phyloP scores from a whole-genome alignment of 2,797 vertebrate species.

The Platyrinchus mystaceus region DNA sequence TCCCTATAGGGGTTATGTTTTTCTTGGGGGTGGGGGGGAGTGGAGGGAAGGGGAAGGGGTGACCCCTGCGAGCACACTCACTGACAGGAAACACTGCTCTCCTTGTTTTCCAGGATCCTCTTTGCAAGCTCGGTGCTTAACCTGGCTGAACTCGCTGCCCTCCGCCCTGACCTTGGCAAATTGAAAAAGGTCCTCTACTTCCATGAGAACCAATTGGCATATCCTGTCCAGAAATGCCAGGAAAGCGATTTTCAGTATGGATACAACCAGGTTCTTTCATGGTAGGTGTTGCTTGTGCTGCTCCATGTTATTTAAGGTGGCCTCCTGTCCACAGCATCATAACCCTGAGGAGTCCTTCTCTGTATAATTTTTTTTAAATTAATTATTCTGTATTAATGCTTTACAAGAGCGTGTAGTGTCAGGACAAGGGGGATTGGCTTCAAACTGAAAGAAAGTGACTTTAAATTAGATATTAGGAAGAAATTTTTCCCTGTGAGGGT shows the following conservation, averaged over 20 bases:
- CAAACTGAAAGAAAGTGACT: not conserved
- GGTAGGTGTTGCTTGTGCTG: slow-evolving; percentile 76
- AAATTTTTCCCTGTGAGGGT: not conserved
- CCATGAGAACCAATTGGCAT: slow-evolving; percentile 96
- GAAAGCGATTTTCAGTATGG: slow-evolving; percentile 95
- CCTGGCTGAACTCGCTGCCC: slow-evolving; percentile 86
- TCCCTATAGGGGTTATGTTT: slow-evolving; percentile 81
- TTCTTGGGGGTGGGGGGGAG: slow-evolving; percentile 47
- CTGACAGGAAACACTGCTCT: slow-evolving; percentile 76
- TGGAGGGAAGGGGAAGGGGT: slow-evolving; percentile 74
- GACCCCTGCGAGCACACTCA: slow-evolving; percentile 71
- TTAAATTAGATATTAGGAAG: not conserved
- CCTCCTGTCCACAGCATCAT: not conserved
- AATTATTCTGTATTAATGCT: not conserved
- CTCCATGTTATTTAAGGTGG: not conserved
- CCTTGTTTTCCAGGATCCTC: slow-evolving; percentile 84
- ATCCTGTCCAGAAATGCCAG: slow-evolving; percentile 87
- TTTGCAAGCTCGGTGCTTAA: slow-evolving; percentile 90
- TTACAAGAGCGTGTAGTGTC: not conserved
- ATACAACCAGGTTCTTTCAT: slow-evolving; percentile 96
- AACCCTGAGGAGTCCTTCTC: not conserved
- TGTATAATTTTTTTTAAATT: too few species aligned
- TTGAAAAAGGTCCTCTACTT: slow-evolving; percentile 96
- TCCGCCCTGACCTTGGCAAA: slow-evolving; percentile 90
- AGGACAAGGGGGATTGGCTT: not conserved